Evolutionary conservation across 2,888 invertebrate species (phyloP).

Genomic region (Melieria omissa): DNA sequence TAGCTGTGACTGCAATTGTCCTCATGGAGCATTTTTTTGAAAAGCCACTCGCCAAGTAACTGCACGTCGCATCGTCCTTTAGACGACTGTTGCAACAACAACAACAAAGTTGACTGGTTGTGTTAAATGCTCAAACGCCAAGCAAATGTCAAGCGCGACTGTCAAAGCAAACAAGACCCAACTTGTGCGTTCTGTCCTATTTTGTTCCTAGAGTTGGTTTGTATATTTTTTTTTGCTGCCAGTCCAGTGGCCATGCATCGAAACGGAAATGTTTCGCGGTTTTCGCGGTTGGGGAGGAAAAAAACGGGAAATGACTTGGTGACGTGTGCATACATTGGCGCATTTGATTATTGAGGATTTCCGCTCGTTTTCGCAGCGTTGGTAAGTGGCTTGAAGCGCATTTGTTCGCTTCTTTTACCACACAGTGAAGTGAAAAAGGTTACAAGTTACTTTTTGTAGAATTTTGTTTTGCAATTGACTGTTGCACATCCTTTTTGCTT

Average conservation of each 20-base stretch:
- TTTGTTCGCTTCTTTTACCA: neutral
- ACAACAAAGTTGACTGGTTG: slow-evolving; percentile 15
- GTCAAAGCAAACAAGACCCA: slow-evolving; percentile 49
- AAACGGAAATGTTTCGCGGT: slow-evolving; percentile 24
- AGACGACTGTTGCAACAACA: slow-evolving; percentile 4
- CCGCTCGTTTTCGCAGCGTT: slow-evolving; percentile 42
- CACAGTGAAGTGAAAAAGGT: slow-evolving; percentile 20
- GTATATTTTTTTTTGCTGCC: too few relatives aligned
- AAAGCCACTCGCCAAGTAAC: slow-evolving; percentile 18
- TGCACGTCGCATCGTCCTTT: slow-evolving; percentile 37
- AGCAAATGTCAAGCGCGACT: slow-evolving; percentile 44
- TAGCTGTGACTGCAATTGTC: too few relatives aligned
- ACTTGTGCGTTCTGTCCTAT: neutral
- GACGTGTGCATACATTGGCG: slow-evolving; percentile 41
- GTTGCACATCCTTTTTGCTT: too few relatives aligned
- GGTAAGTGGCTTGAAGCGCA: slow-evolving; percentile 4
- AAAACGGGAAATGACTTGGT: slow-evolving; percentile 16
- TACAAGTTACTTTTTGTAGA: neutral
- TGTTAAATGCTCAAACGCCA: slow-evolving; percentile 37
- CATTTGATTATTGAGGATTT: slow-evolving; percentile 53
- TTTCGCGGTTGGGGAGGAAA: neutral
- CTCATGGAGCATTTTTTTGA: too few relatives aligned
- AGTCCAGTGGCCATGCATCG: slow-evolving; percentile 14
- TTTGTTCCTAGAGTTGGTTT: too few relatives aligned
- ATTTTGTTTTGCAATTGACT: too few relatives aligned